Base-by-base conservation (phyloP, 2,888 invertebrate genomes). In the Dryococelus australis region DNA sequence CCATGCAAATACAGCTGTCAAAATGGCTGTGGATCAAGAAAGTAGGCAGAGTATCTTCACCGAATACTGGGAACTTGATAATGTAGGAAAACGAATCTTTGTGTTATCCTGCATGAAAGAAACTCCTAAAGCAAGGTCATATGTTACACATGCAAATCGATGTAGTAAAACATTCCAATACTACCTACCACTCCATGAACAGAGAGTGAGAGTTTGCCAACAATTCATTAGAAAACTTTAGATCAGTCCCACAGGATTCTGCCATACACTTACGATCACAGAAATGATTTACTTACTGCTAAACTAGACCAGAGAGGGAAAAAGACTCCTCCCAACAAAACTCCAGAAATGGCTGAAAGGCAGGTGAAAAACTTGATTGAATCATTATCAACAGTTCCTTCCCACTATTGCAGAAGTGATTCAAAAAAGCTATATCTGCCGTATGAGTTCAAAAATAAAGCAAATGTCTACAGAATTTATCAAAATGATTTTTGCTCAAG, bases 391-490 rank as follows among this genome's bases (percentile, higher is more conserved):
- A 65, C 65, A 65, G 65, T 65, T 20, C 65, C 65, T 65, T 65
- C 65, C 65, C 65, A 65, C 16, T 65, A 65, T 65, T 65, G n/a
- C n/a, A n/a, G n/a, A n/a, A n/a, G n/a, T n/a, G n/a, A n/a, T n/a
- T n/a, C n/a, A n/a, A n/a, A n/a, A 16, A 65, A 65, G 65, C 65
- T 65, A 20, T 65, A 65, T 24, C 65, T 65, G 65, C 65, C 20
- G 13, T 16, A 65, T 16, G 65, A 65, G 65, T 65, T 65, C 65
- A 65, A 16, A 65, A 65, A 65, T 16, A 65, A 65, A 65, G 65
- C 65, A 65, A 65, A 65, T 65, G 65, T 65, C 10, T 65, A 65
- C 65, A 65, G 65, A 65, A 65, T 65, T 65, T 65, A 65, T 65
- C 8, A 65, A 65, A 65, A 13, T 65, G 24, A 65, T 65, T 65